A percentile compares a stretch with the other conserved stretches of the same genome.
These are phyloP conservation scores for Centroberyx gerrardi DNA, from an alignment of 2,797 vertebrate species.

Conservation along the genomic window DNA sequence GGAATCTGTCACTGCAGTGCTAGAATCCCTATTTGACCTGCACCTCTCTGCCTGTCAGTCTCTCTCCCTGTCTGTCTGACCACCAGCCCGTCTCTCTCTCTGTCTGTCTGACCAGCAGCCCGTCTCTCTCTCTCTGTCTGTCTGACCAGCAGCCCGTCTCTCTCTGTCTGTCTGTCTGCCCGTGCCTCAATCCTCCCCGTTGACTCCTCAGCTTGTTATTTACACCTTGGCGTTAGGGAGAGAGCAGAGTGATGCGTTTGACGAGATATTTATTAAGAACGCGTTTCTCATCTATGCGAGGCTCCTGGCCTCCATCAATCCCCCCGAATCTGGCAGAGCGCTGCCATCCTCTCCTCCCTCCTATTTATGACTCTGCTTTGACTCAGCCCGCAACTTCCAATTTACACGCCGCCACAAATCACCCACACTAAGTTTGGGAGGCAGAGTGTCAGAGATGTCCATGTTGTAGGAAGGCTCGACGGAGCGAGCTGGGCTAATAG, in stretches of 20 bases:
- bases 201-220: conserved; percentile 39
- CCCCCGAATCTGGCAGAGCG: conserved; percentile 39
- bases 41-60: not conserved
- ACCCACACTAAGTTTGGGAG: conserved; percentile 47
- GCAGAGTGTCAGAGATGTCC: conserved; percentile 35
- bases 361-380: conserved; percentile 78
- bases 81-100: not conserved
- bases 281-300: conserved; percentile 63
- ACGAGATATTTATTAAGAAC: conserved; percentile 77
- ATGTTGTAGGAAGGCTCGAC: conserved; percentile 54
- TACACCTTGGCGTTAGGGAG: conserved; percentile 37
- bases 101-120: not conserved
- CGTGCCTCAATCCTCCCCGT: conserved; percentile 8
- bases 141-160: not conserved
- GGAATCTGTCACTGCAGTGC: not conserved
- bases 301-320: conserved; percentile 61
- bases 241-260: conserved; percentile 65
- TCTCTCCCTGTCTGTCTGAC: not conserved
- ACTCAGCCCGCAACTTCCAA: conserved; percentile 76
- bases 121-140: not conserved
- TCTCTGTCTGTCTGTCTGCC: not conserved
- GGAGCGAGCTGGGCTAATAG: conserved; percentile 41
- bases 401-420: conserved; percentile 79
- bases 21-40: not conserved
- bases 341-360: conserved; percentile 60